phyloP scores from a whole-genome alignment of 2,888 invertebrate genomes.

The Nipponacmea schrenckii region DNA sequence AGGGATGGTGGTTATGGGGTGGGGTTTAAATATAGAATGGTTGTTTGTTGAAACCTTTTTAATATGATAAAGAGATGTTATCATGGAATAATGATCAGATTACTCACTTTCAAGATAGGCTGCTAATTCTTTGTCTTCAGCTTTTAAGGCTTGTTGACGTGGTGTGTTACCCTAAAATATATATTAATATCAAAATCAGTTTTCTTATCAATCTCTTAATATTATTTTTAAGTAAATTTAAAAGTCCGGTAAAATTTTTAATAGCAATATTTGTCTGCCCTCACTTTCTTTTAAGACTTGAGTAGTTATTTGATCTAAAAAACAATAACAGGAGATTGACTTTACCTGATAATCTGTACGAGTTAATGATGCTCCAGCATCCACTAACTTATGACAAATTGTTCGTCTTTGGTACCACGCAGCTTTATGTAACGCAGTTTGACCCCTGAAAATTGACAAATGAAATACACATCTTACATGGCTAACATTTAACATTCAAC shows the following conservation, averaged over 20 bases:
- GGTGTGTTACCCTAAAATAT: slow-evolving; percentile 74
- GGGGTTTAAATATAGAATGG: too few relatives aligned
- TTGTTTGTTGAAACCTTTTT: too few relatives aligned
- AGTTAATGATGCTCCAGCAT: slow-evolving; percentile 85
- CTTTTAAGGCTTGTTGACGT: slow-evolving; percentile 83
- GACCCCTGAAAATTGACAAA: slow-evolving; percentile 75
- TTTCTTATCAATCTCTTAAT: too few relatives aligned
- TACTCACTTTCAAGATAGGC: slow-evolving; percentile 79
- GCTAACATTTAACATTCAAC: neutral
- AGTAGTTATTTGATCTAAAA: too few relatives aligned
- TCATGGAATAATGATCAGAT: too few relatives aligned
- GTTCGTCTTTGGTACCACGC: slow-evolving; percentile 85
- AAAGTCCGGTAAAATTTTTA: too few relatives aligned
- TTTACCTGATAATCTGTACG: slow-evolving; percentile 81
- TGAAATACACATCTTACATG: neutral
- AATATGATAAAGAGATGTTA: too few relatives aligned
- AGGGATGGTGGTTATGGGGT: too few relatives aligned
- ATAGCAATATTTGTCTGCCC: too few relatives aligned
- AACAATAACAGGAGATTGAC: too few relatives aligned
- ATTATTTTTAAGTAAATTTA: too few relatives aligned
- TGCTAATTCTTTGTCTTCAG: slow-evolving; percentile 88
- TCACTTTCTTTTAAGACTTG: too few relatives aligned
- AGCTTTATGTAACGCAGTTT: slow-evolving; percentile 93
- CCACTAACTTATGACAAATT: slow-evolving; percentile 91
- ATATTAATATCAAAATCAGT: neutral